Percentiles rank a stretch among this genome's conserved stretches.
Conservation (phyloP, 2,113 vertebrate species). For the Monopterus albus region DNA sequence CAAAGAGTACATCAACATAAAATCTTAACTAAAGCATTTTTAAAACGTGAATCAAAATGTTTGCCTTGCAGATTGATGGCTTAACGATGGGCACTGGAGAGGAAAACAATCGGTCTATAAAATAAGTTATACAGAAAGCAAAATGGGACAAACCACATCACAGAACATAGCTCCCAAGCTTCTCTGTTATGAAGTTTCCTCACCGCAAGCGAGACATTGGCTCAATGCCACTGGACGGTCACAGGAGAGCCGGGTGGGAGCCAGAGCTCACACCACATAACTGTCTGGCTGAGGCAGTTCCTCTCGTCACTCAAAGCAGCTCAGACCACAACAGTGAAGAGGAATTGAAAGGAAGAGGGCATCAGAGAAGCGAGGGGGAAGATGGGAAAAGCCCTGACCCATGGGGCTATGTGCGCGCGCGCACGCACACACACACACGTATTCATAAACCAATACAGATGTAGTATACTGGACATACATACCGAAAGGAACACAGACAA, state of each 20-base stretch:
- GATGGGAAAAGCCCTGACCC: constrained; percentile 33
- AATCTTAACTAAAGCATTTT: constrained; percentile 31
- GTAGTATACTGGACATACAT: background rate
- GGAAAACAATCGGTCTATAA: constrained; percentile 61
- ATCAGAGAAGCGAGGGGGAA: constrained; percentile 27
- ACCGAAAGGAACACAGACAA: background rate
- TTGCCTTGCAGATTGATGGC: constrained; percentile 65
- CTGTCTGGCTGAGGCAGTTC: constrained; percentile 75
- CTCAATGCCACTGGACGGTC: constrained; percentile 69
- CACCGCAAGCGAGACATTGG: constrained; percentile 77
- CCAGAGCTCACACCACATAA: constrained; percentile 79
- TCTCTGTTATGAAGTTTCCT: constrained; percentile 68
- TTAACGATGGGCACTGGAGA: constrained; percentile 51
- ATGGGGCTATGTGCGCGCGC: too few relatives aligned
- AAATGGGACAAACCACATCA: constrained; percentile 72
- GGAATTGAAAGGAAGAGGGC: constrained; percentile 32
- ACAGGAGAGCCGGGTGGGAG: constrained; percentile 71
- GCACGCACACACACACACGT: background rate
- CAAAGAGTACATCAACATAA: constrained; percentile 41
- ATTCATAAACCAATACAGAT: background rate
- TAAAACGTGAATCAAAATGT: constrained; percentile 65
- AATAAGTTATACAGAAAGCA: constrained; percentile 67
- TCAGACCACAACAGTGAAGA: constrained; percentile 34
- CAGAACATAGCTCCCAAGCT: constrained; percentile 65
- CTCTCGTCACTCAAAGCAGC: constrained; percentile 72